Conservation (phyloP, 2,797 vertebrate genomes). For the Dendrocincla tyrannina region DNA sequence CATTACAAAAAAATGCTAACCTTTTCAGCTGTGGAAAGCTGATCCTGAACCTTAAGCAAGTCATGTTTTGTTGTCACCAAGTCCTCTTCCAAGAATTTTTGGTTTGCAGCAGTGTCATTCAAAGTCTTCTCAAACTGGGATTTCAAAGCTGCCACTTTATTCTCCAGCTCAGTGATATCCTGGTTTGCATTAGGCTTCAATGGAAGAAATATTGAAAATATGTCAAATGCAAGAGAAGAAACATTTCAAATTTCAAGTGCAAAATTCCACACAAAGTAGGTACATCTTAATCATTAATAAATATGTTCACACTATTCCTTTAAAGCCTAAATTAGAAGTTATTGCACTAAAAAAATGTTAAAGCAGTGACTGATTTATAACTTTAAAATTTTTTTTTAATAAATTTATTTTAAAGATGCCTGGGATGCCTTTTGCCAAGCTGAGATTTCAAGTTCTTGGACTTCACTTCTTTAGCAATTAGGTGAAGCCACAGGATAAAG, state of each 20-base stretch:
- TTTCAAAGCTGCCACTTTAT: constrained; percentile 86
- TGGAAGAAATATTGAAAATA: not conserved
- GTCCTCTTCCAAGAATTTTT: constrained; percentile 89
- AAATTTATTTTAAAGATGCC: not conserved
- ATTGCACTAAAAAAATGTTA: not conserved
- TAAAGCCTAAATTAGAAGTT: not conserved
- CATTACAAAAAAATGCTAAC: constrained; percentile 63
- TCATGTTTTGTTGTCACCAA: constrained; percentile 90
- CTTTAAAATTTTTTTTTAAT: not conserved
- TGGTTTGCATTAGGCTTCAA: constrained; percentile 77
- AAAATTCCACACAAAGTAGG: not conserved
- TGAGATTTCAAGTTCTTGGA: not conserved
- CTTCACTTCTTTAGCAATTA: not conserved
- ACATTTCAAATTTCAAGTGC: not conserved
- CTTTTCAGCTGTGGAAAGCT: constrained; percentile 91
- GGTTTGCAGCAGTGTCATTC: constrained; percentile 80
- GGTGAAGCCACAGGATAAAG: not conserved
- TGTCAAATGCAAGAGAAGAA: not conserved
- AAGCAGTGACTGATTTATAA: not conserved
- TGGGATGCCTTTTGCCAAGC: not conserved
- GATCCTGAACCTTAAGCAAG: constrained; percentile 90
- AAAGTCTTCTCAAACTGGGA: constrained; percentile 89
- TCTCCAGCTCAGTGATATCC: constrained; percentile 86
- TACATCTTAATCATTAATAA: not conserved
- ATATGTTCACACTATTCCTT: not conserved